These are phyloP conservation scores for Pollachius pollachius DNA, from an alignment of 2,113 vertebrate genomes.

Conservation along the genomic window DNA sequence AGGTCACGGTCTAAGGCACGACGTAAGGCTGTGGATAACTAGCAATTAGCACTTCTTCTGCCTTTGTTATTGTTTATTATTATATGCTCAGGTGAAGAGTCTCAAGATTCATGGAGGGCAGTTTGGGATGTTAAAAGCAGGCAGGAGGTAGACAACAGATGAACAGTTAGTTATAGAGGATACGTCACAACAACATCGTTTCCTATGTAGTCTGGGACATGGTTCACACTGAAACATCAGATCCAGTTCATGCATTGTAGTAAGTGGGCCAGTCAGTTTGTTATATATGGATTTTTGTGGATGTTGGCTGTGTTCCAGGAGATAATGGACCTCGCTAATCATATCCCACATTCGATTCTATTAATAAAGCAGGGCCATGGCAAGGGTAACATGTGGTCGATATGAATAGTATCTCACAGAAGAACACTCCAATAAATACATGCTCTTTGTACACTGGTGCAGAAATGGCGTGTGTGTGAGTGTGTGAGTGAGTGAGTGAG, in stretches of 20 bases:
- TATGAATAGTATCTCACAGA: no score
- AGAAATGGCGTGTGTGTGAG: constrained; percentile 13
- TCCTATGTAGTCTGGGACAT: no score
- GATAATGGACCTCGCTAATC: neutral
- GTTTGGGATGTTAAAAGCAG: no score
- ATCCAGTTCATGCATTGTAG: no score
- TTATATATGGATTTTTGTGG: neutral
- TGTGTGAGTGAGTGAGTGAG: neutral
- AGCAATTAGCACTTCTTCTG: neutral
- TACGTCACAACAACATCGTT: no score
- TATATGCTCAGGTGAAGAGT: no score
- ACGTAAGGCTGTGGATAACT: neutral
- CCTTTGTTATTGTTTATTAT: neutral
- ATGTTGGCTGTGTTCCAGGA: constrained; percentile 2
- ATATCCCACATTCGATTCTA: constrained; percentile 6
- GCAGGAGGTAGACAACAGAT: no score
- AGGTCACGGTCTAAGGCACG: constrained; percentile 11
- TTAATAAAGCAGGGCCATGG: constrained; percentile 16
- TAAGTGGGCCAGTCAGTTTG: neutral
- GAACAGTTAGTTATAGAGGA: no score
- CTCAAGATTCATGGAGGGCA: no score
- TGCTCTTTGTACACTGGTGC: neutral
- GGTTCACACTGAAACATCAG: no score
- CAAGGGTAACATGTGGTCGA: neutral
- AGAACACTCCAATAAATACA: neutral